Evolutionary conservation across 2,797 vertebrate species (phyloP).

Genomic region (Schizothorax lantsangensis): DNA sequence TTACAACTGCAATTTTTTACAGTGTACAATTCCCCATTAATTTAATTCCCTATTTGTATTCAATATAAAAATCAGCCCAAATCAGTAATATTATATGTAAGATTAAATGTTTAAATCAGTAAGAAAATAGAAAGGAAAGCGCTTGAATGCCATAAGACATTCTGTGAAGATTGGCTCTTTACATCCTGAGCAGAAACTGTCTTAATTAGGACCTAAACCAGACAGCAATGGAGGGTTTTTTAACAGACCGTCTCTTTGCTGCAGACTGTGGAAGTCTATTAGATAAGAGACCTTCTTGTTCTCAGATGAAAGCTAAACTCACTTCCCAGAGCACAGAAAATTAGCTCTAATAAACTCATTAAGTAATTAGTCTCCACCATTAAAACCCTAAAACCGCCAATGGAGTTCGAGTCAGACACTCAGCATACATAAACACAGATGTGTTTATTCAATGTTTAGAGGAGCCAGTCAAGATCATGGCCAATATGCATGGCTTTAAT

Average conservation of each 20-base stretch:
- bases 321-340: constrained; percentile 66
- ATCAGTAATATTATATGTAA: constrained; percentile 44
- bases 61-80: constrained; percentile 91
- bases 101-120: not conserved
- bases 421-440: constrained; percentile 69
- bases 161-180: not conserved
- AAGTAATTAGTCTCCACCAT: constrained; percentile 65
- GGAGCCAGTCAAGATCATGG: constrained; percentile 37
- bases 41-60: constrained; percentile 69
- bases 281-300: constrained; percentile 70
- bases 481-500: constrained; percentile 21
- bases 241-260: constrained; percentile 31
- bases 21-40: constrained; percentile 77
- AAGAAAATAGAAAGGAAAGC: not conserved
- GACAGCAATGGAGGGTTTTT: not conserved
- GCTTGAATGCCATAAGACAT: constrained; percentile 79
- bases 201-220: not conserved
- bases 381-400: constrained; percentile 69
- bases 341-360: constrained; percentile 75
- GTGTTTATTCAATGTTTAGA: constrained; percentile 63
- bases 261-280: constrained; percentile 53
- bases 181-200: constrained; percentile 3
- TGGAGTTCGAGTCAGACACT: constrained; percentile 63
- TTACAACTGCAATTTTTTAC: not conserved
- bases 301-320: constrained; percentile 67